A percentile compares a stretch with the other conserved stretches of the same genome.
Evolutionary conservation across 1,140 invertebrate genomes (phyloP).

Genomic region (Limonius californicus): DNA sequence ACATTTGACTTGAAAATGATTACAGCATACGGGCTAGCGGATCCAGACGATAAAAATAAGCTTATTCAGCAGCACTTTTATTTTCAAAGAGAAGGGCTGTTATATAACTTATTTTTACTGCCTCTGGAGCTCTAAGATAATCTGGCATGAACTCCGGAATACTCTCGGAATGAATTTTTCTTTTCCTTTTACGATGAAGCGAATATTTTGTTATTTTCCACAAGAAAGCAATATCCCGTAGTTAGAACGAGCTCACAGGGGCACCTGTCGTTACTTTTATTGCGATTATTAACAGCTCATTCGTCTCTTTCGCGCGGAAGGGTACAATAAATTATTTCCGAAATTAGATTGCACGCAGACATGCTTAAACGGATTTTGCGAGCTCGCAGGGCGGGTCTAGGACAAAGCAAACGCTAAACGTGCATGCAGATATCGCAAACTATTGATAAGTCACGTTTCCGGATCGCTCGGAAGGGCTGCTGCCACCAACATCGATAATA

Average conservation of each 20-base stretch:
- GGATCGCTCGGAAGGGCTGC: neutral
- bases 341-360: neutral
- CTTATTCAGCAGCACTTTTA: conserved; percentile 14
- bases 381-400: no score
- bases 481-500: no score
- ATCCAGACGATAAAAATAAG: conserved; percentile 10
- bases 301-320: neutral
- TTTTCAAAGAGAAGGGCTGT: conserved; percentile 14
- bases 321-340: neutral
- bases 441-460: neutral
- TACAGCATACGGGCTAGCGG: conserved; percentile 10
- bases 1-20: conserved; percentile 8
- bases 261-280: no score
- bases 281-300: no score
- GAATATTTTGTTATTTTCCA: conserved; percentile 4
- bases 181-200: neutral
- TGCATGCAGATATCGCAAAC: neutral
- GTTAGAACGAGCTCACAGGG: no score
- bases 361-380: no score
- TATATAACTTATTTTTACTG: conserved; percentile 15
- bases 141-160: conserved; percentile 10
- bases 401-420: neutral
- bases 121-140: conserved; percentile 8
- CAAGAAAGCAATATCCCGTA: neutral
- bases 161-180: conserved; percentile 8